phyloP scores from a whole-genome alignment of 2,888 invertebrate species.

The Tiliacea aurago region DNA sequence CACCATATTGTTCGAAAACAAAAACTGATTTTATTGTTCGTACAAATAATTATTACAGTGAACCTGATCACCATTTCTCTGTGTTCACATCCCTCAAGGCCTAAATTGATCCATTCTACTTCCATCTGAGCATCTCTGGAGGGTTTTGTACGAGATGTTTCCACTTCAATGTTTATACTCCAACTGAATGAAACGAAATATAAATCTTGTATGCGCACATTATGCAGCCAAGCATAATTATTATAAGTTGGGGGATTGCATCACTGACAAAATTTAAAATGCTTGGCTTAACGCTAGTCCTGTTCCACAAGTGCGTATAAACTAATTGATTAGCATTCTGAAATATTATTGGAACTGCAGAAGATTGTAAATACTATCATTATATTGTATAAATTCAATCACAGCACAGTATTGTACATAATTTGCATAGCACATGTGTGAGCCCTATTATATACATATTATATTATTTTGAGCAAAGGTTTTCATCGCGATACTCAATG shows the following conservation, averaged over 20 bases:
- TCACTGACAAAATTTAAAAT: no score
- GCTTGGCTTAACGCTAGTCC: no score
- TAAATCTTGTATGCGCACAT: no score
- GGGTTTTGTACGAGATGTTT: conserved; percentile 1
- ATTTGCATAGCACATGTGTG: no score
- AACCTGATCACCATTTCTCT: conserved; percentile 15
- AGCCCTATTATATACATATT: background rate
- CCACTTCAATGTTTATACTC: conserved; percentile 22
- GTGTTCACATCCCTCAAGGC: conserved; percentile 29
- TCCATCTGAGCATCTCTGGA: conserved; percentile 19
- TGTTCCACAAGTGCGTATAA: background rate
- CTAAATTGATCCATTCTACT: conserved; percentile 34
- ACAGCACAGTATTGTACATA: no score
- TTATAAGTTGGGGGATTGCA: no score
- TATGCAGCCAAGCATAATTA: no score
- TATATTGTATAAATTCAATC: no score
- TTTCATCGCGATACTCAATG: background rate
- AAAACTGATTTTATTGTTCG: background rate
- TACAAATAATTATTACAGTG: conserved; percentile 5
- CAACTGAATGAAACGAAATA: no score
- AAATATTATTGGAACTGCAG: no score
- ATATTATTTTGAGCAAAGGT: background rate
- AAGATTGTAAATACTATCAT: no score
- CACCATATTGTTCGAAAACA: background rate
- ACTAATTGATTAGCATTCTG: background rate